phyloP scores from a whole-genome alignment of 1,140 invertebrate species.

The Drosophila mayri region DNA sequence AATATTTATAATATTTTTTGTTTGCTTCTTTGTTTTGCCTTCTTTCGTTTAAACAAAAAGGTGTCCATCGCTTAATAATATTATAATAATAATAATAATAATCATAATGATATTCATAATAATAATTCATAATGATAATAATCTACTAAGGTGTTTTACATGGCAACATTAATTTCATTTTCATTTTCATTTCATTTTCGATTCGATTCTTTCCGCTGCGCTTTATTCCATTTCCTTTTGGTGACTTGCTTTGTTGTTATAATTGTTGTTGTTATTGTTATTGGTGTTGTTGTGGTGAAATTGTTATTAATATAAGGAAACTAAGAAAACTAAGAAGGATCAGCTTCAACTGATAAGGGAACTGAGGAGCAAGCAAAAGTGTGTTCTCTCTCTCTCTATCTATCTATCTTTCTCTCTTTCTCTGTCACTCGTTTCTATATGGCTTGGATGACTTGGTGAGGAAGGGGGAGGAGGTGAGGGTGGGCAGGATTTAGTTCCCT shows the following conservation, averaged over 20 bases:
- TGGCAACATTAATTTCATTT: conserved; percentile 74
- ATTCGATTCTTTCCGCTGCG: conserved; percentile 22
- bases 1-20: conserved; percentile 82
- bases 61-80: conserved; percentile 74
- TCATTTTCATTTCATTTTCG: conserved; percentile 41
- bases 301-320: conserved; percentile 22
- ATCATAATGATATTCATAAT: conserved; percentile 55
- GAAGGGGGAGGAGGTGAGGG: no score
- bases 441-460: conserved; percentile 15
- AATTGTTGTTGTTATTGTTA: conserved; percentile 11
- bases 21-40: conserved; percentile 36
- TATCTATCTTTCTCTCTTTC: not conserved
- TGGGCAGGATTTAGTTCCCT: not conserved
- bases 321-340: conserved; percentile 49
- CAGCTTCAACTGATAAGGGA: conserved; percentile 32
- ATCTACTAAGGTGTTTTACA: conserved; percentile 77
- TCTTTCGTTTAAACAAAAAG: conserved; percentile 65
- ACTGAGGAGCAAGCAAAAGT: conserved; percentile 46
- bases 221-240: conserved; percentile 5
- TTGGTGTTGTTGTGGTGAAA: conserved; percentile 8
- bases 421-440: conserved; percentile 13
- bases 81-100: conserved; percentile 64
- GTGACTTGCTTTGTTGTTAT: conserved; percentile 22
- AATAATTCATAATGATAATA: conserved; percentile 54
- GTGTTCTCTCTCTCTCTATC: conserved; percentile 9